Conservation (phyloP, 2,797 vertebrate genomes). For the Oryzias sinensis region DNA sequence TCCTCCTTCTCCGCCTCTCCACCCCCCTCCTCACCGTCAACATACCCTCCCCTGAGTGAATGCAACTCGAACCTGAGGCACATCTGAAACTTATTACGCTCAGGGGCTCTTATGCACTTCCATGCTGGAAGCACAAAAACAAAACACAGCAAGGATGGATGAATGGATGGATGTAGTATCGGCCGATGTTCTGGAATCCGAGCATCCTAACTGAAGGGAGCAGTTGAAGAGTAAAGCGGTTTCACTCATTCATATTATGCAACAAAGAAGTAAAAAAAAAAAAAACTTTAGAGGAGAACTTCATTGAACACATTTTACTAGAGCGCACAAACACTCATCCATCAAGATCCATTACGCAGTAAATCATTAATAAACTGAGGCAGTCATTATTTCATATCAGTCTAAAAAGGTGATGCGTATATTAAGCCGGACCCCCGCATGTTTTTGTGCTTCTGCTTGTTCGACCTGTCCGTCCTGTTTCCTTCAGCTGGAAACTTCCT, state of each 20-base stretch:
- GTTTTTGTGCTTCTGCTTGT: conserved; percentile 9
- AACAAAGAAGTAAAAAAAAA: not conserved
- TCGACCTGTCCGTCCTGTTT: conserved; percentile 57
- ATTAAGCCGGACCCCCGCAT: conserved; percentile 25
- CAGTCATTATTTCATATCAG: conserved; percentile 7
- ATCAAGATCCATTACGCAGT: no score
- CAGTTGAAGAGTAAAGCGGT: no score
- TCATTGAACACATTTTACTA: no score
- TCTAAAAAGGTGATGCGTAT: not conserved
- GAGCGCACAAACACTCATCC: no score
- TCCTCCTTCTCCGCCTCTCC: conserved; percentile 25
- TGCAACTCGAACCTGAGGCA: conserved; percentile 73
- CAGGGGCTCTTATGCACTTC: conserved; percentile 64
- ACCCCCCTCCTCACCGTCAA: conserved; percentile 23
- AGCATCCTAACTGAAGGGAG: no score
- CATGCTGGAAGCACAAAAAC: conserved; percentile 57
- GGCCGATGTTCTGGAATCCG: not conserved
- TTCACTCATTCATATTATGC: not conserved
- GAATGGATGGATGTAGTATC: not conserved
- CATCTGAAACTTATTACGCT: conserved; percentile 81
- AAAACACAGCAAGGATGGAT: conserved; percentile 1
- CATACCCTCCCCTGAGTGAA: conserved; percentile 37
- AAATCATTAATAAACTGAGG: no score
- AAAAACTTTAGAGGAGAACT: no score
- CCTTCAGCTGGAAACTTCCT: conserved; percentile 34